Evolutionary conservation across 2,113 vertebrate genomes (phyloP).

Genomic region (Oophaga pumilio): DNA sequence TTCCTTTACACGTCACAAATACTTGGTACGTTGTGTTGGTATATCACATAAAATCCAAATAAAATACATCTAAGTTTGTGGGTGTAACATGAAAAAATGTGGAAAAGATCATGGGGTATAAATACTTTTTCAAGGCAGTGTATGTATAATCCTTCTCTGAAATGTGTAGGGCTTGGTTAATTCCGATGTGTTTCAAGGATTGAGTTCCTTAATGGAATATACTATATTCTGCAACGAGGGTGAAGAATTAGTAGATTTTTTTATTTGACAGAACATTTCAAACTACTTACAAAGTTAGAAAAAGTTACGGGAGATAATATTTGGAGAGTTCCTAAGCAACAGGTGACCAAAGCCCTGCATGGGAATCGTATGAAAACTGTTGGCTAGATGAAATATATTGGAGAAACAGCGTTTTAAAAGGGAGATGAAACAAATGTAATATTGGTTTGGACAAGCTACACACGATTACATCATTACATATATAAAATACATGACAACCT

Average conservation of each 20-base stretch:
- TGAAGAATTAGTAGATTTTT: not conserved
- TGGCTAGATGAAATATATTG: slow-evolving; percentile 74
- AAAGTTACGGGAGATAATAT: slow-evolving; percentile 78
- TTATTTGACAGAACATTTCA: slow-evolving; percentile 4
- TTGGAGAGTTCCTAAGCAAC: slow-evolving; percentile 85
- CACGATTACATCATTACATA: slow-evolving; percentile 76
- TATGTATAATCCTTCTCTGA: not conserved
- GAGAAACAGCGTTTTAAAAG: slow-evolving; percentile 74
- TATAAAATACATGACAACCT: slow-evolving; percentile 57
- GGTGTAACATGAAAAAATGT: too few relatives aligned
- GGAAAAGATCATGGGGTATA: too few relatives aligned
- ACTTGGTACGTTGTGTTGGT: too few relatives aligned
- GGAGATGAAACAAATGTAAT: slow-evolving; percentile 80
- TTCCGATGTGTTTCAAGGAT: not conserved
- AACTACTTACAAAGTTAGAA: slow-evolving; percentile 61
- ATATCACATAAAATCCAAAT: too few relatives aligned
- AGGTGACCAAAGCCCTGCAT: slow-evolving; percentile 80
- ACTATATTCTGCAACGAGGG: not conserved
- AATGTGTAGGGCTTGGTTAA: not conserved
- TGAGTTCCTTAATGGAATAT: not conserved
- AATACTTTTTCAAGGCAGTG: too few relatives aligned
- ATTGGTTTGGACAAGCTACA: slow-evolving; percentile 78
- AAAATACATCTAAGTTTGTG: too few relatives aligned
- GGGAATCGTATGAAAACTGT: slow-evolving; percentile 69
- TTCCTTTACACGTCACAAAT: too few relatives aligned